Evolutionary conservation across 2,113 vertebrate species (phyloP), one percentile per base, ranked within the genome.

Genomic region (Eulacestoma nigropectus): DNA sequence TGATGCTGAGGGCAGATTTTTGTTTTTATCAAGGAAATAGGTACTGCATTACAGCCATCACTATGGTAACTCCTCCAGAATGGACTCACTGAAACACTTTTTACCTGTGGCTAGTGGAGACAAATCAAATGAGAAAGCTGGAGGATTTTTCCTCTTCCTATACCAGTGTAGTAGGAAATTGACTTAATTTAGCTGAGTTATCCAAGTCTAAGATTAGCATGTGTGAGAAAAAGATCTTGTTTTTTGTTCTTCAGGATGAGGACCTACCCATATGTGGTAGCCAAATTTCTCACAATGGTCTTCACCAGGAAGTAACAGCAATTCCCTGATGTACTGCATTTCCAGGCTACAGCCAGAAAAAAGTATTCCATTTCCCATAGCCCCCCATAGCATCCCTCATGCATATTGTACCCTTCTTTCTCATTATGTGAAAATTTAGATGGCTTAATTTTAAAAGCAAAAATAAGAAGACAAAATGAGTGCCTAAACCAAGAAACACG

Each of bases 41-140:
- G 78, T 55, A 65, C 27, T n/a, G 55, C 67, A 55, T 85, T 96
- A 76, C 21, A 79, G 59, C 63, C 1, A 50, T 97, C 93, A 92
- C 95, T 95, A 95, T 95, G 92, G 93, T 64, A 96, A 97, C 95
- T 92, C 68, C 35, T 82, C 62, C 55, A 84, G 79, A 73, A 86
- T 41, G 85, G 90, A 93, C 82, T 95, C 79, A 35, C 9, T 47
- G 69, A 68, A 83, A 86, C 59, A 67, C 33, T 77, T 81, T 94
- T 95, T 53, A 93, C 75, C 81, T 87, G 39, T 94, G 87, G 84
- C 89, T 87, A 82, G 37, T 65, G 53, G 63, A 94, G 70, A 79
- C 57, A 95, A 93, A 95, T 87, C 84, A 87, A 70, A 90, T 89
- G 70, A 84, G 83, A 87, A 95, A 86, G 49, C 57, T 87, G 46